Evolutionary conservation across 2,113 vertebrate species (phyloP).

Genomic region (Vulpes ferrilata): DNA sequence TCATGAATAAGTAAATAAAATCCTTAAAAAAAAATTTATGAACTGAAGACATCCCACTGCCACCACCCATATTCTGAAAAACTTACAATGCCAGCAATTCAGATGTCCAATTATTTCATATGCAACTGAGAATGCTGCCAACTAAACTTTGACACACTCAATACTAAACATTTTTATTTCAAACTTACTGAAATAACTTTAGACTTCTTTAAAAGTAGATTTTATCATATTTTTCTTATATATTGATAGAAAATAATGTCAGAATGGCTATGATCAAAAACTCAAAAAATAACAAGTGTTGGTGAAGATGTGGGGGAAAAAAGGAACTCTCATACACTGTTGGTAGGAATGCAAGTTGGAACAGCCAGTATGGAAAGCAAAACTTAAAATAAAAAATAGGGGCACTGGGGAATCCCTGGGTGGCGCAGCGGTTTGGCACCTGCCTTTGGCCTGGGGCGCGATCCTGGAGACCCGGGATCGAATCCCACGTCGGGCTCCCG

Average conservation of each 20-base stretch:
- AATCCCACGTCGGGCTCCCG: too few relatives aligned
- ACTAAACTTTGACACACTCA: not conserved
- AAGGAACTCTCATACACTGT: not conserved
- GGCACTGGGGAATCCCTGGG: too few relatives aligned
- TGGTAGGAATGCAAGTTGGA: not conserved
- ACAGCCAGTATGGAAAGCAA: not conserved
- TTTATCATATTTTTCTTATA: not conserved
- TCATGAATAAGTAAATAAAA: too few relatives aligned
- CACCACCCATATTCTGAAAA: not conserved
- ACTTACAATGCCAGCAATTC: not conserved
- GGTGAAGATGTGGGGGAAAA: not conserved
- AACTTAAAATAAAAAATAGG: not conserved
- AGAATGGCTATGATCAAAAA: not conserved
- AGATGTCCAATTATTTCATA: not conserved
- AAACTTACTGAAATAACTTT: slow-evolving; percentile 5
- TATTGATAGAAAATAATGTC: not conserved
- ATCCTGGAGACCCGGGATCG: too few relatives aligned
- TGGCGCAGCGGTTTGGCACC: too few relatives aligned
- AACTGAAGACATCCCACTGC: not conserved
- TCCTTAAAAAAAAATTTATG: not conserved
- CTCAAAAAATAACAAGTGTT: not conserved
- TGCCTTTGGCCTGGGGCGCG: too few relatives aligned
- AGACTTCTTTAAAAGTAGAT: slow-evolving; percentile 13
- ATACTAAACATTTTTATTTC: not conserved
- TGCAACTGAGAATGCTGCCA: not conserved